These are phyloP conservation scores for Caenorhabditis macrosperma DNA, from an alignment of 2,888 invertebrate genomes.

Conservation along the genomic window DNA sequence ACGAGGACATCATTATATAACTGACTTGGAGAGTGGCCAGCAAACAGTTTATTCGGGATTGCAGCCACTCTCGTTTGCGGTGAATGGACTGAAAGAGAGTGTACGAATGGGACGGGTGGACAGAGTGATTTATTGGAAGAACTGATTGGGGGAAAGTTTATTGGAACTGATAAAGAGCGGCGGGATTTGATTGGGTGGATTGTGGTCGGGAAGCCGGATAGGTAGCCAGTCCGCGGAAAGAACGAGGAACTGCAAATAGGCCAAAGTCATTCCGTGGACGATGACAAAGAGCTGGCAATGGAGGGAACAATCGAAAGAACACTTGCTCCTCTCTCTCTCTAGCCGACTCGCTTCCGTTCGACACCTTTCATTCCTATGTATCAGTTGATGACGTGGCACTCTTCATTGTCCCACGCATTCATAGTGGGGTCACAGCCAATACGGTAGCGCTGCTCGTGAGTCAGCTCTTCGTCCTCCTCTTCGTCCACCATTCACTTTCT, in stretches of 20 bases:
- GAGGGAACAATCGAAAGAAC: too few species aligned
- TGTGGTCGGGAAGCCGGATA: constrained; percentile 20
- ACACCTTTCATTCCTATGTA: background rate
- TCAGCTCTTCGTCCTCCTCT: constrained; percentile 20
- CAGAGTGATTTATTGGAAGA: constrained; percentile 10
- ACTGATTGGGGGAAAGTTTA: constrained; percentile 20
- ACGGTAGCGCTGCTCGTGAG: constrained; percentile 35
- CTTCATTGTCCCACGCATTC: constrained; percentile 17
- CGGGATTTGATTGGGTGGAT: background rate
- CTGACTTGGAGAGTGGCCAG: constrained; percentile 17
- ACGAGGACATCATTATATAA: constrained; percentile 49
- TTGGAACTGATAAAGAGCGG: constrained; percentile 34
- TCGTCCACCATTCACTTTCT: background rate
- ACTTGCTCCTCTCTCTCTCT: too few species aligned
- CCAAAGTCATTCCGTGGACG: constrained; percentile 33
- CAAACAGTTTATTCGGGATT: constrained; percentile 13
- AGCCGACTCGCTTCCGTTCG: background rate
- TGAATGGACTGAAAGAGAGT: background rate
- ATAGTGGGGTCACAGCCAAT: background rate
- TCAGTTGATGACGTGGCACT: constrained; percentile 41
- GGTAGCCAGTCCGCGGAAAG: constrained; percentile 43
- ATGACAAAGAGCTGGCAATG: too few species aligned
- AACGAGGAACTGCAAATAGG: constrained; percentile 37
- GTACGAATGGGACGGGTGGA: background rate
- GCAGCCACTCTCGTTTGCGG: constrained; percentile 23